phyloP scores from a whole-genome alignment of 2,113 vertebrate genomes.

The Chaenogobius annularis region DNA sequence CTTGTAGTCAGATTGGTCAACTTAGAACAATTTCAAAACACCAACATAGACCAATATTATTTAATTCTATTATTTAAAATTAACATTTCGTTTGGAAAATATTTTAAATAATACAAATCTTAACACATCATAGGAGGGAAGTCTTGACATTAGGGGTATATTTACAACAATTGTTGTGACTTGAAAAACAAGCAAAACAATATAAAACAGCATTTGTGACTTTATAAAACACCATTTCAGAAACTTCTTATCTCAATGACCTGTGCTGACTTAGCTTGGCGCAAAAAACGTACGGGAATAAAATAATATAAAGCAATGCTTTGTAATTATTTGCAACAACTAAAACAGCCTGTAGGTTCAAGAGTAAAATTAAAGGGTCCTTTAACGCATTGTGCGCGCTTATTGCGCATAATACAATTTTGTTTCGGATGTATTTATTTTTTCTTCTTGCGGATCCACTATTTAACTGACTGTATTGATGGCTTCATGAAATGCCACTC shows the following conservation, averaged over 20 bases:
- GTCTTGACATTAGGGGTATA: slow-evolving; percentile 5
- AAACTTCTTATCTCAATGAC: neutral
- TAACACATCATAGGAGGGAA: neutral
- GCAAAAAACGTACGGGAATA: neutral
- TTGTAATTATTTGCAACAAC: neutral
- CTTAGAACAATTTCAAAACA: neutral
- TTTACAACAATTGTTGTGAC: neutral
- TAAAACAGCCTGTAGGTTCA: neutral
- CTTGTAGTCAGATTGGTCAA: neutral
- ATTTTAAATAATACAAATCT: slow-evolving; percentile 3
- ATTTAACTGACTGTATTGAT: slow-evolving; percentile 81
- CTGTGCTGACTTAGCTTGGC: neutral
- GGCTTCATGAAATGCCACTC: slow-evolving; percentile 84
- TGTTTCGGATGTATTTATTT: neutral
- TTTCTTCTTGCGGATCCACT: slow-evolving; percentile 46
- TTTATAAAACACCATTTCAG: neutral
- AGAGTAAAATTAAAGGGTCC: too few relatives aligned
- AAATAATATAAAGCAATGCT: neutral
- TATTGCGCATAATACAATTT: neutral
- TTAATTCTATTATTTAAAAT: slow-evolving; percentile 9
- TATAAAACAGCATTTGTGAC: neutral
- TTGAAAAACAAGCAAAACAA: neutral
- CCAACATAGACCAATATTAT: slow-evolving; percentile 5
- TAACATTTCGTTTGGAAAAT: slow-evolving; percentile 1
- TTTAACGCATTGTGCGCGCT: neutral